Evolutionary conservation across 2,888 invertebrate species (phyloP).

Genomic region (Andrena trimmerana): DNA sequence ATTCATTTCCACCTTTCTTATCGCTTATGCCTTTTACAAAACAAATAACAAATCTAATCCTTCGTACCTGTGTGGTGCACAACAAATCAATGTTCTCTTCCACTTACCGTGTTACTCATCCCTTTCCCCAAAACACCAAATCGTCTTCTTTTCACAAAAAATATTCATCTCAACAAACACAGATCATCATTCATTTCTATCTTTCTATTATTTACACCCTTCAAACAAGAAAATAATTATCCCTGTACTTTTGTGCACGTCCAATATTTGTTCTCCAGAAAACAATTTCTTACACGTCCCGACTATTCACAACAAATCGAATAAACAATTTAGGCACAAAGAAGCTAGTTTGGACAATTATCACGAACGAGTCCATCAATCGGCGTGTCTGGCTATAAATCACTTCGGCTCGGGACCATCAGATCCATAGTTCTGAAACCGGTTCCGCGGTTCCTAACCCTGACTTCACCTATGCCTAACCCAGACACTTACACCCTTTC

Average conservation of each 20-base stretch:
- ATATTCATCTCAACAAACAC: no score
- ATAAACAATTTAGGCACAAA: constrained; percentile 3
- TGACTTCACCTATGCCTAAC: constrained; percentile 45
- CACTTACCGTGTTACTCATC: no score
- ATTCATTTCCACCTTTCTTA: no score
- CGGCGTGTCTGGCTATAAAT: constrained; percentile 40
- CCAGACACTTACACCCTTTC: constrained; percentile 44
- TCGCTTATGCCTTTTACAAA: no score
- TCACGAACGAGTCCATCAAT: constrained; percentile 42
- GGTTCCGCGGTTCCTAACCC: constrained; percentile 53
- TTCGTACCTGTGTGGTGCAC: no score
- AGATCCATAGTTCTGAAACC: constrained; percentile 37
- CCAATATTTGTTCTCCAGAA: background rate
- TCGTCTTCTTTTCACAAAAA: no score
- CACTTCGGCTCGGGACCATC: constrained; percentile 16
- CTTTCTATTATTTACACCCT: no score
- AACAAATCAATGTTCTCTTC: no score
- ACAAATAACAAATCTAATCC: no score
- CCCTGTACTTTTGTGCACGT: background rate
- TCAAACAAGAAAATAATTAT: no score
- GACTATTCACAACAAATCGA: background rate
- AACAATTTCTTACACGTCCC: background rate
- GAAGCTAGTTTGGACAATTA: constrained; percentile 36
- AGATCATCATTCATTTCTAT: no score
- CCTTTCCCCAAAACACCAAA: no score